Evolutionary conservation across 2,113 vertebrate genomes (phyloP).

Genomic region (Microcebus jonahi): DNA sequence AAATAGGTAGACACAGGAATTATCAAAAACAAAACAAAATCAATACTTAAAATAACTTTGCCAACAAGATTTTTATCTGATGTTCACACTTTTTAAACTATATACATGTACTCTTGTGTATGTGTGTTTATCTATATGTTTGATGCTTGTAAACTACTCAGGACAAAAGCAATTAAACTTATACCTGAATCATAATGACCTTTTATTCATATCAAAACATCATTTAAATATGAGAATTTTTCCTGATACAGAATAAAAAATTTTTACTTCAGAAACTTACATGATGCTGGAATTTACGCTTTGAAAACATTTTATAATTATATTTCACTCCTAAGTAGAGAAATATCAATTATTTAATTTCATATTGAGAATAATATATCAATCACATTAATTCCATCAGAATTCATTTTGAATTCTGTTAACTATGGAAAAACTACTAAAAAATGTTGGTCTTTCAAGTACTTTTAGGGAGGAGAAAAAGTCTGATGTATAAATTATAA

Average conservation of each 20-base stretch:
- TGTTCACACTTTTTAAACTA: neutral
- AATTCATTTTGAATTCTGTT: conserved; percentile 14
- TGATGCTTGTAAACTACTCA: conserved; percentile 60
- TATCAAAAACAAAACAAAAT: conserved; percentile 59
- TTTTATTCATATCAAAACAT: conserved; percentile 44
- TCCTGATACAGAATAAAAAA: conserved; percentile 31
- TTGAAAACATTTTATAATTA: conserved; percentile 58
- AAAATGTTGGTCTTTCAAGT: conserved; percentile 7
- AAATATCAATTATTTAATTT: conserved; percentile 17
- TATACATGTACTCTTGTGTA: neutral
- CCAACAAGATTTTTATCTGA: conserved; percentile 42
- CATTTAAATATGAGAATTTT: conserved; percentile 23
- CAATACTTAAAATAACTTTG: conserved; percentile 22
- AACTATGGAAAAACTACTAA: neutral
- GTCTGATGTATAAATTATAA: neutral
- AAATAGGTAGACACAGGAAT: neutral
- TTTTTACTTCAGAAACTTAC: conserved; percentile 53
- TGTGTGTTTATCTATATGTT: neutral
- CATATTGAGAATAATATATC: neutral
- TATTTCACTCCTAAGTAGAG: conserved; percentile 33
- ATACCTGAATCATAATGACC: conserved; percentile 38
- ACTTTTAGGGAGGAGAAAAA: conserved; percentile 33
- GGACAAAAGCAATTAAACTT: conserved; percentile 66
- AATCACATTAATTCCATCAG: neutral
- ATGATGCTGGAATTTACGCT: conserved; percentile 7